Evolutionary conservation across 2,888 invertebrate species (phyloP).

Genomic region (Drosophila barbarae): DNA sequence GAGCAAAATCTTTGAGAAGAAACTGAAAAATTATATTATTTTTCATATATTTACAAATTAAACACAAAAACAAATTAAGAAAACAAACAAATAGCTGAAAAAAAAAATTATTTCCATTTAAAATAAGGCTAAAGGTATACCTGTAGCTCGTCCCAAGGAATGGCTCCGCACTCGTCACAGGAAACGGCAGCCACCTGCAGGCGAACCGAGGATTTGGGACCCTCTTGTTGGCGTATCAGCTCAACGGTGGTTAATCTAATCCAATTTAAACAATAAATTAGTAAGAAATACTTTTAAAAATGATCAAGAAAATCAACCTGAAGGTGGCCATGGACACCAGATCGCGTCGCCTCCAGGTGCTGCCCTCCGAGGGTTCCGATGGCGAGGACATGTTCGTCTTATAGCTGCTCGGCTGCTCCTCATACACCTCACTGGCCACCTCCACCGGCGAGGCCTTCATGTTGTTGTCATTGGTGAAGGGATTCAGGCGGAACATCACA

Average conservation of each 20-base stretch:
- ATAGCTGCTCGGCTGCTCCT: conserved; percentile 83
- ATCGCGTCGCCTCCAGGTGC: conserved; percentile 89
- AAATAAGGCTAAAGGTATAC: conserved; percentile 80
- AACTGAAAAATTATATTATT: conserved; percentile 26
- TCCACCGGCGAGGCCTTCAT: conserved; percentile 83
- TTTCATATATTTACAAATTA: conserved; percentile 54
- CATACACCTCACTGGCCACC: conserved; percentile 91
- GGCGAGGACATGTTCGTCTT: conserved; percentile 86
- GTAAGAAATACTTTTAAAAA: background rate
- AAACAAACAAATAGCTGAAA: conserved; percentile 13
- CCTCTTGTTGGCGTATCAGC: conserved; percentile 85
- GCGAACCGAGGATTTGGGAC: conserved; percentile 84
- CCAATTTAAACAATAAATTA: conserved; percentile 46
- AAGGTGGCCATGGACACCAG: conserved; percentile 83
- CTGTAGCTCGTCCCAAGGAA: conserved; percentile 97
- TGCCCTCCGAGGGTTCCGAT: conserved; percentile 90
- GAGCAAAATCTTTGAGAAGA: conserved; percentile 41
- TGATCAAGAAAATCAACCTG: conserved; percentile 63
- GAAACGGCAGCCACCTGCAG: conserved; percentile 86
- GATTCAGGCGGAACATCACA: conserved; percentile 83
- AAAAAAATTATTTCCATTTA: background rate
- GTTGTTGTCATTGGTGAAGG: conserved; percentile 80
- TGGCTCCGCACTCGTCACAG: conserved; percentile 91
- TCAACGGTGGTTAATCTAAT: conserved; percentile 88
- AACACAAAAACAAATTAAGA: conserved; percentile 25